Conservation (phyloP, 1,140 invertebrate species). For the Rhyacophila brunnea region DNA sequence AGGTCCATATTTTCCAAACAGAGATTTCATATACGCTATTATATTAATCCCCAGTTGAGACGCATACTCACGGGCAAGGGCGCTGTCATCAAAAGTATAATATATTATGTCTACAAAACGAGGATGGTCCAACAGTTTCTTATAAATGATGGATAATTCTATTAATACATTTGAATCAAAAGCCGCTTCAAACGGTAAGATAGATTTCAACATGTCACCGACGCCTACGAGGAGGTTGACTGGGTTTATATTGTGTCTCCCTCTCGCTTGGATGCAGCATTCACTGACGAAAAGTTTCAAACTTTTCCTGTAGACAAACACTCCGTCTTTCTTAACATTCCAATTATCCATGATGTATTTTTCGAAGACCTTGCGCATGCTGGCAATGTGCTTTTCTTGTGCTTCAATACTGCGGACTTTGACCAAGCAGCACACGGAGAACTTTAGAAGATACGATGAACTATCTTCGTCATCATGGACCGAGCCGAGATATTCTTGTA, state of each 20-base stretch:
- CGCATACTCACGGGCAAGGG: neutral
- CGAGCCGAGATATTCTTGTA: conserved; percentile 17
- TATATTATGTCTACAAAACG: neutral
- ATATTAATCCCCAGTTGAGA: neutral
- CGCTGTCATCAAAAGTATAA: neutral
- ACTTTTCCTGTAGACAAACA: neutral
- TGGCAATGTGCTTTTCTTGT: conserved; percentile 12
- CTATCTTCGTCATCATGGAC: neutral
- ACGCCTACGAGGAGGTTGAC: conserved; percentile 4
- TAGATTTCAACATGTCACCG: conserved; percentile 6
- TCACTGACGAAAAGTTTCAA: conserved; percentile 7
- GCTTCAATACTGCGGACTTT: conserved; percentile 10
- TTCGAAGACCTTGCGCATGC: conserved; percentile 14
- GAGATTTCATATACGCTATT: neutral
- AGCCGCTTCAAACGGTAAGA: conserved; percentile 11
- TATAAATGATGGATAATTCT: neutral
- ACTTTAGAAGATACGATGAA: conserved; percentile 10
- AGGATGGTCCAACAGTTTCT: neutral
- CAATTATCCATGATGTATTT: conserved; percentile 17
- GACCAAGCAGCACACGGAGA: conserved; percentile 18
- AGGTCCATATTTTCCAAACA: neutral
- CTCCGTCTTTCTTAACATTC: conserved; percentile 1
- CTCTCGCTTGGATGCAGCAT: conserved; percentile 10
- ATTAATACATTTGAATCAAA: conserved; percentile 4
- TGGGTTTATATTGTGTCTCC: conserved; percentile 4